phyloP scores from a whole-genome alignment of 2,888 invertebrate species.

The Epistrophe grossulariae region DNA sequence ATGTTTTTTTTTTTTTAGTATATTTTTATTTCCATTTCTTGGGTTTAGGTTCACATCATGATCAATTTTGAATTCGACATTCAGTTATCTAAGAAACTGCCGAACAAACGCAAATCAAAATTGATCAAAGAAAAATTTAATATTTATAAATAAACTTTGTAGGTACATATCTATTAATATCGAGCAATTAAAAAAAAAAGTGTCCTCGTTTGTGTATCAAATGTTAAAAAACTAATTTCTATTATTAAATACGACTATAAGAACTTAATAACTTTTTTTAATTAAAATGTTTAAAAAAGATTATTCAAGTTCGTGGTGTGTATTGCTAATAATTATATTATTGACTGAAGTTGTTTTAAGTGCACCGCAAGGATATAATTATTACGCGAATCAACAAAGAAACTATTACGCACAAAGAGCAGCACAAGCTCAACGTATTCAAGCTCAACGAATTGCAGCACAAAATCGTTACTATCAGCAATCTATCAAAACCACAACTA shows the following conservation, averaged over 20 bases:
- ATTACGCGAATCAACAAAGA: constrained; percentile 58
- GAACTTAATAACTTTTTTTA: neutral
- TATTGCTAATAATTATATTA: constrained; percentile 44
- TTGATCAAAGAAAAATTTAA: constrained; percentile 3
- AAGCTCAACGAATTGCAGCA: constrained; percentile 37
- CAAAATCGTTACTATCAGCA: constrained; percentile 52
- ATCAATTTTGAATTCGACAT: neutral
- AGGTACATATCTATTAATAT: no score
- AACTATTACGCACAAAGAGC: constrained; percentile 54
- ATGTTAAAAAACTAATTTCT: neutral
- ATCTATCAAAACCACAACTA: constrained; percentile 16
- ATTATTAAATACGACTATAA: neutral
- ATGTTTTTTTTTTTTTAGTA: neutral
- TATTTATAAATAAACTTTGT: neutral
- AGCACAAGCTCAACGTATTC: constrained; percentile 47
- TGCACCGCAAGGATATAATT: constrained; percentile 65
- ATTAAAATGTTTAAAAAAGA: constrained; percentile 13
- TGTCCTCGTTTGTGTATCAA: constrained; percentile 3
- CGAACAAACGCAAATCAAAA: neutral
- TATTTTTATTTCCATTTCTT: constrained; percentile 13
- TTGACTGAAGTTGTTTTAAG: constrained; percentile 50
- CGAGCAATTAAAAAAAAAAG: neutral
- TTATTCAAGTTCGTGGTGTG: constrained; percentile 19
- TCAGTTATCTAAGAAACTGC: constrained; percentile 53
- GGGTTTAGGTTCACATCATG: neutral